These are phyloP conservation scores for Meloidogyne exigua DNA, from an alignment of 1,140 invertebrate genomes.

Conservation along the genomic window DNA sequence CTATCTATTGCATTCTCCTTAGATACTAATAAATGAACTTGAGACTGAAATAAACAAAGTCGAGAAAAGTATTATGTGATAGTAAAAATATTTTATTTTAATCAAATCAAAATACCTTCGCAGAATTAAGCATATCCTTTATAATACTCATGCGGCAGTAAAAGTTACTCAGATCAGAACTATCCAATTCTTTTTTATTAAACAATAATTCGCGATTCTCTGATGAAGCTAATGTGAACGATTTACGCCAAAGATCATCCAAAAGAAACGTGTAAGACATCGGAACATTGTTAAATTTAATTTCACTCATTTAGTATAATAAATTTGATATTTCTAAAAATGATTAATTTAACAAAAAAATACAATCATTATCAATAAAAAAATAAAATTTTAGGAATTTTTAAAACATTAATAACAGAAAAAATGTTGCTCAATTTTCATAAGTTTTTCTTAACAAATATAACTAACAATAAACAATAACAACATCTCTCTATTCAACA, in stretches of 20 bases:
- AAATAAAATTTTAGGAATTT: too few species aligned
- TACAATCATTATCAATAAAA: not conserved
- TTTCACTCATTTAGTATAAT: not conserved
- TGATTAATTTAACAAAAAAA: too few species aligned
- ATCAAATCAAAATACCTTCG: not conserved
- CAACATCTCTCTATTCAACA: not conserved
- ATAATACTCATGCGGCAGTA: not conserved
- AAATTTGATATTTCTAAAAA: not conserved
- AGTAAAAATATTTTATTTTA: not conserved
- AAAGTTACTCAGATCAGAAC: not conserved
- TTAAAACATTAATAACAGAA: too few species aligned
- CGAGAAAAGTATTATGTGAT: too few species aligned
- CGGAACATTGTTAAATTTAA: not conserved
- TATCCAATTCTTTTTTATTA: not conserved
- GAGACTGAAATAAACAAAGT: not conserved
- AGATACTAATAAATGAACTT: not conserved
- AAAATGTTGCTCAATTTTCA: too few species aligned
- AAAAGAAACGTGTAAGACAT: not conserved
- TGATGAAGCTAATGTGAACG: not conserved
- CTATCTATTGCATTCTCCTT: constrained; percentile 11
- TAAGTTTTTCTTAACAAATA: not conserved
- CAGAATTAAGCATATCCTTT: not conserved
- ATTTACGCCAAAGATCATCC: not conserved
- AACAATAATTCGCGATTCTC: not conserved
- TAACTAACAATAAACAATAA: not conserved